Evolutionary conservation across 2,113 vertebrate species (phyloP).

Genomic region (Calyptomena viridis): DNA sequence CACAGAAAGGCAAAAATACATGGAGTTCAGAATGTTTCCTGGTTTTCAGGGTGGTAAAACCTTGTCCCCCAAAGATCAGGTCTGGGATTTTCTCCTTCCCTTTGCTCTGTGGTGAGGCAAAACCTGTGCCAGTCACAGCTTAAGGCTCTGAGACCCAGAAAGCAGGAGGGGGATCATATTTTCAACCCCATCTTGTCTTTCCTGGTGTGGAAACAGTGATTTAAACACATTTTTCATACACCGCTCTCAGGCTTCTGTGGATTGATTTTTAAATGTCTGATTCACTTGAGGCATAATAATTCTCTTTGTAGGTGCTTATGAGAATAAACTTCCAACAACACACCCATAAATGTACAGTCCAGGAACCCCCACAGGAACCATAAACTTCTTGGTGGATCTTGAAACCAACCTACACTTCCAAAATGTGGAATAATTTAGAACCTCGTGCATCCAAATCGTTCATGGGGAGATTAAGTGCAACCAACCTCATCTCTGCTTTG

Average conservation of each 20-base stretch:
- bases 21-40: background rate
- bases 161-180: background rate
- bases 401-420: background rate
- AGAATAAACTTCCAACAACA: background rate
- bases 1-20: background rate
- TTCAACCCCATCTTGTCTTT: background rate
- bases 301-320: background rate
- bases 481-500: background rate
- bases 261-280: background rate
- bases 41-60: background rate
- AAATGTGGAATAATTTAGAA: background rate
- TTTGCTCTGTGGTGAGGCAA: background rate
- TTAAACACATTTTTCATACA: background rate
- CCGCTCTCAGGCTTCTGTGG: background rate
- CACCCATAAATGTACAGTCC: fast-evolving
- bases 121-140: background rate
- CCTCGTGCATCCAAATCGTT: too few species aligned
- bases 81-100: background rate
- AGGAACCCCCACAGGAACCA: background rate
- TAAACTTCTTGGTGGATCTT: background rate
- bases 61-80: background rate
- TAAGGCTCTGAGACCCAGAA: background rate
- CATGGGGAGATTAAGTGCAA: background rate
- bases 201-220: background rate
- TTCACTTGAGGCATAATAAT: background rate